These are phyloP conservation scores for Gambusia affinis DNA, from an alignment of 2,113 vertebrate species.

Conservation along the genomic window DNA sequence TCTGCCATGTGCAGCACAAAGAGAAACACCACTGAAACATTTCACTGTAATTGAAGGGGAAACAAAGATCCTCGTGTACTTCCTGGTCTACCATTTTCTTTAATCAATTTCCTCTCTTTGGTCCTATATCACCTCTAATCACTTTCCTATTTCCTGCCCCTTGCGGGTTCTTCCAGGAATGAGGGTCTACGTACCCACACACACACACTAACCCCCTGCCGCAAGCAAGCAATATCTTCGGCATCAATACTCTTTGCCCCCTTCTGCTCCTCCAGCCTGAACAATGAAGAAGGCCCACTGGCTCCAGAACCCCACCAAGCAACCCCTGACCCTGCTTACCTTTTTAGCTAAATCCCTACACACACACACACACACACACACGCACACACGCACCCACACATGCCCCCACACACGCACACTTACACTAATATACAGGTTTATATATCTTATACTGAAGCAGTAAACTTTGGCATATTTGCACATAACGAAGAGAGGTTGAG, in stretches of 20 bases:
- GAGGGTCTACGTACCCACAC: slow-evolving; percentile 15
- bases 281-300: slow-evolving; percentile 73
- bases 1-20: slow-evolving; percentile 54
- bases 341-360: slow-evolving; percentile 47
- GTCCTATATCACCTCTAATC: slow-evolving; percentile 76
- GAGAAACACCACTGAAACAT: slow-evolving; percentile 67
- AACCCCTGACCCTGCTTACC: slow-evolving; percentile 69
- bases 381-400: slow-evolving; percentile 28
- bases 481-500: slow-evolving; percentile 21
- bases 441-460: slow-evolving; percentile 18
- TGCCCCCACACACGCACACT: slow-evolving; percentile 28
- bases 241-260: slow-evolving; percentile 66
- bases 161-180: slow-evolving; percentile 50
- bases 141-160: slow-evolving; percentile 69
- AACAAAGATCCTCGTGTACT: slow-evolving; percentile 69
- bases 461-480: slow-evolving; percentile 48
- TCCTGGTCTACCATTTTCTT: slow-evolving; percentile 77
- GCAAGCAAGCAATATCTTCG: slow-evolving; percentile 65
- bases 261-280: slow-evolving; percentile 51
- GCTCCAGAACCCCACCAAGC: slow-evolving; percentile 77
- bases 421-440: slow-evolving; percentile 14
- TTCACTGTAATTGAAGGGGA: slow-evolving; percentile 75
- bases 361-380: slow-evolving; percentile 44
- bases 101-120: slow-evolving; percentile 78
- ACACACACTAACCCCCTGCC: slow-evolving; percentile 55